Evolutionary conservation across 1,140 invertebrate genomes (phyloP), one percentile per base, ranked within the genome.

Genomic region (Popillia japonica): DNA sequence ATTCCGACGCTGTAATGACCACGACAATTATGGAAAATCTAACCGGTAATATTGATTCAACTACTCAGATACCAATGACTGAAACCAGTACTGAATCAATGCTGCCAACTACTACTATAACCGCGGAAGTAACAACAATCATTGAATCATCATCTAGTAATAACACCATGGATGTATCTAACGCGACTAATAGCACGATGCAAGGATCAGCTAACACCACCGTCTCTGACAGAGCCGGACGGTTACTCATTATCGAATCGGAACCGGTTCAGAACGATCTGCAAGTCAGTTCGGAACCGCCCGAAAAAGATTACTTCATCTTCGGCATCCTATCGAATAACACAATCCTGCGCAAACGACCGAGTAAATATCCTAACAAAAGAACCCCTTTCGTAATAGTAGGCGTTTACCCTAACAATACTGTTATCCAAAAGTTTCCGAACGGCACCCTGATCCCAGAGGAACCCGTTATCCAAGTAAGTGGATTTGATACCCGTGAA

Each of bases 311-410:
- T 87, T 93, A 92, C 85, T 88, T 90, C 72, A 89, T 93, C 79
- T 93, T 93, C 83, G 92, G 92, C 82, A 92, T 93, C 81, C 89
- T 92, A 81, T 91, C 92, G 34, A 93, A 93, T 85, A 93, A 93
- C 85, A 93, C 92, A 64, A 92, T 93, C 82, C 90, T 93, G 82
- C 89, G 92, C 84, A 93, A 93, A 87, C 89, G 90, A 78, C 92
- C 92, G 78, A 91, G 91, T 83, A 90, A 90, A 83, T 87, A 90
- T 83, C 90, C 92, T 84, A 92, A 90, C 85, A 89, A 92, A 82
- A 88, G 91, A 81, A 92, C 91, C 82, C 92, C 92, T 77, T 93
- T 90, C 85, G 90, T 93, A 80, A 90, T 93, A 86, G 92, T 92
- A 83, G 92, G 92, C 85, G 89, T 93, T 81, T 90, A 90, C 85